These are phyloP conservation scores for Marasmarcha lunaedactyla DNA, from an alignment of 2,888 invertebrate genomes.

Conservation along the genomic window DNA sequence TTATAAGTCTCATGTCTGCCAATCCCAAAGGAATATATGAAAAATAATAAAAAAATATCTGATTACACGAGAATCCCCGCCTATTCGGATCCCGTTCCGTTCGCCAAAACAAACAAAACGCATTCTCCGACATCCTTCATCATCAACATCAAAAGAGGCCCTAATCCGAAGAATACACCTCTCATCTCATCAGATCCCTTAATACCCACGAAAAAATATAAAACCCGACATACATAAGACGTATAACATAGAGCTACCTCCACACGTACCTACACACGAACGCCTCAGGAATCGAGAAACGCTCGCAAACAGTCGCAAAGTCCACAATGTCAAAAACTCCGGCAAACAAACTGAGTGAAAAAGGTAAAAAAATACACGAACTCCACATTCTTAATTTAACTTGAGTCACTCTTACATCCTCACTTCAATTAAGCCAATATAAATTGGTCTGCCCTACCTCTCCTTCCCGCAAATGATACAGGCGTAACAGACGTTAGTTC, in stretches of 20 bases:
- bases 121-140: slow-evolving; percentile 40
- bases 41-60: too few species aligned
- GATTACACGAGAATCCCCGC: too few species aligned
- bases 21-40: too few species aligned
- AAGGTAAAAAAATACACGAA: slow-evolving; percentile 45
- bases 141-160: slow-evolving; percentile 48
- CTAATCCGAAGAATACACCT: slow-evolving; percentile 64
- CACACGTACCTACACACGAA: slow-evolving; percentile 47
- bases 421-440: slow-evolving; percentile 34
- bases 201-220: slow-evolving; percentile 40
- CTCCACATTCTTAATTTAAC: slow-evolving; percentile 71
- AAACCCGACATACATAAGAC: slow-evolving; percentile 30
- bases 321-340: slow-evolving; percentile 67
- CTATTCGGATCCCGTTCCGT: slow-evolving; percentile 6
- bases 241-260: slow-evolving; percentile 42
- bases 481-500: slow-evolving; percentile 12
- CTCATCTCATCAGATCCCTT: slow-evolving; percentile 37
- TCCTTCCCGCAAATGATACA: slow-evolving; percentile 1
- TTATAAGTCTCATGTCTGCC: too few species aligned
- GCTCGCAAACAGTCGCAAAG: slow-evolving; percentile 40
- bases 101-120: slow-evolving; percentile 52
- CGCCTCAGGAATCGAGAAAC: slow-evolving; percentile 59
- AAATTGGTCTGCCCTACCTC: slow-evolving; percentile 19
- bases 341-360: slow-evolving; percentile 57
- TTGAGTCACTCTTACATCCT: slow-evolving; percentile 67